phyloP scores from a whole-genome alignment of 2,888 invertebrate species.

The Cynaeus angustus region DNA sequence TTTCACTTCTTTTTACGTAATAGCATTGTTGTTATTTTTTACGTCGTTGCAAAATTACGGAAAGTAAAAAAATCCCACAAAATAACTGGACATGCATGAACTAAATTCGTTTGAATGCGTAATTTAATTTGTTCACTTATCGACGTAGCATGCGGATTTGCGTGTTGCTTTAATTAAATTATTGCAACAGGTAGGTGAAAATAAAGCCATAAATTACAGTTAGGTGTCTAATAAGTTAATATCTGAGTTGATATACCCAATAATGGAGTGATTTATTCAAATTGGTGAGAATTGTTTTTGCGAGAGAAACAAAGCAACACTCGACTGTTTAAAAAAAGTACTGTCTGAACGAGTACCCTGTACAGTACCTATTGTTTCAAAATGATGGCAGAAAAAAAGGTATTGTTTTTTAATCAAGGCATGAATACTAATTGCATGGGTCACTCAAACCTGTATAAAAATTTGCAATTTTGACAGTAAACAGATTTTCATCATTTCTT shows the following conservation, averaged over 20 bases:
- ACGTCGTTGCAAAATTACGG: neutral
- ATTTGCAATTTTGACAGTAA: too few relatives aligned
- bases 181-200: conserved; percentile 36
- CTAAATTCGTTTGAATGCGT: conserved; percentile 14
- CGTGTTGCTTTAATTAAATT: conserved; percentile 20
- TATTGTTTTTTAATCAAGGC: too few relatives aligned
- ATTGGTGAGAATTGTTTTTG: too few relatives aligned
- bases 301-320: too few relatives aligned
- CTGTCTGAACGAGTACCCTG: too few relatives aligned
- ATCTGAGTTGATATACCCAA: neutral
- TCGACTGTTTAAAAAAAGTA: too few relatives aligned
- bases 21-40: conserved; percentile 1
- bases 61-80: conserved; percentile 1
- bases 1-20: conserved; percentile 18
- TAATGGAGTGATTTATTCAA: too few relatives aligned
- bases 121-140: conserved; percentile 24
- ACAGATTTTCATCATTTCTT: too few relatives aligned
- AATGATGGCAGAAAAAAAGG: too few relatives aligned
- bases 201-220: conserved; percentile 18
- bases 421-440: too few relatives aligned
- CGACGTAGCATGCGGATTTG: neutral
- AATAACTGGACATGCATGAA: conserved; percentile 8
- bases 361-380: too few relatives aligned
- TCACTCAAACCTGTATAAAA: too few relatives aligned
- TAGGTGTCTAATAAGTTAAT: neutral